Conservation (phyloP, 1,140 invertebrate genomes). For the Neoseiulus cucumeris region DNA sequence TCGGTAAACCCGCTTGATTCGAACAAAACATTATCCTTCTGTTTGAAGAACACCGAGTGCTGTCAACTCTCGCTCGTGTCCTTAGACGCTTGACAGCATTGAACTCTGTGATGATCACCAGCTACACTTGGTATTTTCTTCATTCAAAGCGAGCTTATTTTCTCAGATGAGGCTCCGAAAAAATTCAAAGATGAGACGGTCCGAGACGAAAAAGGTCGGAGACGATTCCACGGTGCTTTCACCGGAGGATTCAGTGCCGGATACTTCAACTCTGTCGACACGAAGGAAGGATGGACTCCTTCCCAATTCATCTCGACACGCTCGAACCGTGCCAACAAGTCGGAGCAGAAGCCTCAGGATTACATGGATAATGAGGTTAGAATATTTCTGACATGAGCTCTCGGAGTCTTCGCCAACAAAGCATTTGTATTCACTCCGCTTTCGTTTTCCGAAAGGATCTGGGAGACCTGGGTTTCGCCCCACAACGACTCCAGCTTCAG, state of each 20-base stretch:
- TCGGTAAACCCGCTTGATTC: conserved; percentile 36
- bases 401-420: no score
- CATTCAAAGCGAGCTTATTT: no score
- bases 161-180: conserved; percentile 45
- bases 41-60: no score
- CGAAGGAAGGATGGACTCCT: conserved; percentile 84
- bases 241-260: conserved; percentile 97
- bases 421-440: no score
- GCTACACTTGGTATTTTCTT: no score
- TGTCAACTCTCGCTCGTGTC: no score
- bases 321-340: conserved; percentile 33
- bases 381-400: conserved; percentile 12
- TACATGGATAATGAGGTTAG: conserved; percentile 91
- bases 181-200: conserved; percentile 79
- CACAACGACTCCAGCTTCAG: conserved; percentile 51
- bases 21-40: no score
- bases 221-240: conserved; percentile 95
- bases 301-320: conserved; percentile 75
- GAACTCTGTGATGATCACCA: no score
- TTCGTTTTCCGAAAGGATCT: conserved; percentile 41
- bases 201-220: conserved; percentile 63
- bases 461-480: conserved; percentile 83
- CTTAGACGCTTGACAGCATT: no score
- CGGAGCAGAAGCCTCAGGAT: conserved; percentile 52
- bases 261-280: conserved; percentile 88